Evolutionary conservation across 2,797 vertebrate species (phyloP), one percentile per base, ranked within the genome.

Genomic region (Acrossocheilus wenchowensis): DNA sequence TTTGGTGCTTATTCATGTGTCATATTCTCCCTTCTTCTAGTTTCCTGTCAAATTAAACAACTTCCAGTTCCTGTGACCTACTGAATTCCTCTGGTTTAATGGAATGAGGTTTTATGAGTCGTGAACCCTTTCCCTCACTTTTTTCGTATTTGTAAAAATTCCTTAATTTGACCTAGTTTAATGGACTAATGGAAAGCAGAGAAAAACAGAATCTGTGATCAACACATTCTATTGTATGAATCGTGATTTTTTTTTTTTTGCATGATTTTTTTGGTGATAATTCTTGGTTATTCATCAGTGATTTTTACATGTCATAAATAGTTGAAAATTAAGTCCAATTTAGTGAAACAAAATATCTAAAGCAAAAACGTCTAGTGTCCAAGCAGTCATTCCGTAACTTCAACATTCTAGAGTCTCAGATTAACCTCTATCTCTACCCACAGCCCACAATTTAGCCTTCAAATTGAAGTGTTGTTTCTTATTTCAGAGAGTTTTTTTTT

Each of bases 381-480:
- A 7, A 83, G 9, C 23, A 34, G 66, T 73, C 48, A 45, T 43
- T 87, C n/a, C 41, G 7, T 23, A 69, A 43, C 81, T 48, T 64
- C 34, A 62, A 12, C 69, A 75, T 81, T 81, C 60, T 60, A 23
- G n/a, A 72, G 69, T 68, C 81, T 83, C 81, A 80, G 66, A 84
- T 80, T 21, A 79, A 41, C 68, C 11, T 73, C 30, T 80, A 30
- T 75, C 69, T 87, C 68, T 69, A 5, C 19, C 60, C 30, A 2
- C 21, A 62, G 50, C 57, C 68, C 48, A 81, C 79, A 57, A 36
- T 68, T 77, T 74, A 86, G 39, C n/a, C 85, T 82, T 68, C n/a
- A 60, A 69, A 78, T 62, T 36, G 12, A 87, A 85, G 64, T 52
- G 66, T 74, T 87, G 82, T 74, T 75, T 84, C 77, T 73, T 72